Evolutionary conservation across 1,140 invertebrate genomes (phyloP).

Genomic region (Drosophila cardini): DNA sequence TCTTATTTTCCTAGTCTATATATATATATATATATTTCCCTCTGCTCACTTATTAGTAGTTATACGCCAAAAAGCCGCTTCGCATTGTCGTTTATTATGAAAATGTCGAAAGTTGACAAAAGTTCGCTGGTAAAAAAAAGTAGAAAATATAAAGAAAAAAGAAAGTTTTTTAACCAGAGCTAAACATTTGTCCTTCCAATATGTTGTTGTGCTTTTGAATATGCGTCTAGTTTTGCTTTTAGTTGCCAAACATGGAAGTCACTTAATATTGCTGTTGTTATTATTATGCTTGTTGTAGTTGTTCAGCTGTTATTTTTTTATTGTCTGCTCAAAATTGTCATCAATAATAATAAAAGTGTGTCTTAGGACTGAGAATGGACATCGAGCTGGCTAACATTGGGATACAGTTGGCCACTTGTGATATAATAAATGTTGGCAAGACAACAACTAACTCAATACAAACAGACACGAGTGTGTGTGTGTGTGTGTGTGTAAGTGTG

Average conservation of each 20-base stretch:
- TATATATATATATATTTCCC: conserved; percentile 27
- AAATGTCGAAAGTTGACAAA: conserved; percentile 67
- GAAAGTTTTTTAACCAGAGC: conserved; percentile 43
- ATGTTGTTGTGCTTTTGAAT: conserved; percentile 40
- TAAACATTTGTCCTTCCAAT: conserved; percentile 20
- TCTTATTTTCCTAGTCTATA: conserved; percentile 11
- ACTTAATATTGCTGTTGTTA: neutral
- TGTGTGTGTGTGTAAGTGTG: conserved; percentile 33
- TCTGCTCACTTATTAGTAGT: conserved; percentile 46
- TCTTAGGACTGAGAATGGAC: conserved; percentile 54
- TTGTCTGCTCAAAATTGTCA: conserved; percentile 82
- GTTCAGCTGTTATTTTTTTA: conserved; percentile 71
- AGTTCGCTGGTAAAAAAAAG: conserved; percentile 59
- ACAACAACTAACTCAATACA: conserved; percentile 35
- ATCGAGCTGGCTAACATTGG: conserved; percentile 35
- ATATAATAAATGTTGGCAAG: conserved; percentile 76
- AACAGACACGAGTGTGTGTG: conserved; percentile 8
- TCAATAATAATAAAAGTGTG: conserved; percentile 81
- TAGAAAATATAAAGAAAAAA: no score
- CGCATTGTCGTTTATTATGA: conserved; percentile 62
- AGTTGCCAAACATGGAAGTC: conserved; percentile 42
- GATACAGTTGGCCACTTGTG: conserved; percentile 69
- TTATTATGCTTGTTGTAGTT: conserved; percentile 40
- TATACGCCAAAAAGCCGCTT: conserved; percentile 37
- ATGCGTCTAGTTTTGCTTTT: conserved; percentile 61